phyloP scores from a whole-genome alignment of 2,888 invertebrate species.

The Ochropacha duplaris region DNA sequence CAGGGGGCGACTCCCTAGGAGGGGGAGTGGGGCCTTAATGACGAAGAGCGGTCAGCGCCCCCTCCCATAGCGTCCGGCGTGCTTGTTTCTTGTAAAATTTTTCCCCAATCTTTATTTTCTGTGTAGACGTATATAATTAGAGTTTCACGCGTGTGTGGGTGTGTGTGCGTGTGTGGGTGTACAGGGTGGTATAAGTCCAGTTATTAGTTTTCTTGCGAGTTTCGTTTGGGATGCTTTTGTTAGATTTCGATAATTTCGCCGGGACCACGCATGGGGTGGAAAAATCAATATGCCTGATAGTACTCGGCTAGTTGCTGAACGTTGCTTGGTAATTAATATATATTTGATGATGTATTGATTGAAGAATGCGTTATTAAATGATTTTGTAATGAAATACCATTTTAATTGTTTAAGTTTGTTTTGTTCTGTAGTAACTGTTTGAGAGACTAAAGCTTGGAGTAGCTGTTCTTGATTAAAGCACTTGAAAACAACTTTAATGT shows the following conservation, averaged over 20 bases:
- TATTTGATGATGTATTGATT: neutral
- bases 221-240: slow-evolving; percentile 75
- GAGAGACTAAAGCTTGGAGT: too few relatives aligned
- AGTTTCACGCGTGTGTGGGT: slow-evolving; percentile 37
- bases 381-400: too few relatives aligned
- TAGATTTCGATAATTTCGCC: slow-evolving; percentile 83
- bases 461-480: too few relatives aligned
- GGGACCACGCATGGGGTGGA: slow-evolving; percentile 55
- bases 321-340: slow-evolving; percentile 14
- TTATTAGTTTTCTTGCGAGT: slow-evolving; percentile 82
- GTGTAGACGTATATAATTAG: slow-evolving; percentile 82
- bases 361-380: neutral
- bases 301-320: slow-evolving; percentile 37
- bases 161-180: slow-evolving; percentile 33
- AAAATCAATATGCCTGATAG: slow-evolving; percentile 56
- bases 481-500: too few relatives aligned
- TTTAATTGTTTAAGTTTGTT: too few relatives aligned
- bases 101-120: slow-evolving; percentile 83
- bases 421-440: too few relatives aligned
- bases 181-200: slow-evolving; percentile 68
- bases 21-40: slow-evolving; percentile 64
- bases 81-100: slow-evolving; percentile 83
- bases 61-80: slow-evolving; percentile 63
- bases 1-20: slow-evolving; percentile 68
- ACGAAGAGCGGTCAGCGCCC: slow-evolving; percentile 77